A percentile compares a stretch with the other conserved stretches of the same genome.
Evolutionary conservation across 2,888 invertebrate genomes (phyloP).

Genomic region (Nemotelus pantherinus): DNA sequence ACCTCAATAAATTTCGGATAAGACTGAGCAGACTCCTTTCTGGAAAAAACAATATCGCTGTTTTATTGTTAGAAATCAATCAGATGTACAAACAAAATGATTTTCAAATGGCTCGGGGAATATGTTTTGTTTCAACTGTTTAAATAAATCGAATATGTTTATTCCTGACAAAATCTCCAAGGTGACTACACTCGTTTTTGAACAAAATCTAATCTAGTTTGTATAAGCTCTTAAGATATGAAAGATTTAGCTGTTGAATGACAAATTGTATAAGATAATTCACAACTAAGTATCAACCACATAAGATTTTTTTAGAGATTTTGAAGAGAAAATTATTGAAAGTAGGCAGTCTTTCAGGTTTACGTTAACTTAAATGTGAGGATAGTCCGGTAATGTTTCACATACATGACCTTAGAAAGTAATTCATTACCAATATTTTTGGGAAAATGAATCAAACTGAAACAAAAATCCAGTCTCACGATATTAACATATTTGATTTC

Average conservation of each 20-base stretch:
- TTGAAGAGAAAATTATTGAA: neutral
- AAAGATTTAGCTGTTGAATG: slow-evolving; percentile 11
- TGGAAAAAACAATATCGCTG: slow-evolving; percentile 26
- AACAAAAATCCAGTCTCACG: too few species aligned
- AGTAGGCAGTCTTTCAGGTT: neutral
- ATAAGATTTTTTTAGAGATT: slow-evolving; percentile 24
- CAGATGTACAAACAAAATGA: slow-evolving; percentile 7
- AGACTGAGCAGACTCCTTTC: slow-evolving; percentile 7
- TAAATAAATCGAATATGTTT: slow-evolving; percentile 20
- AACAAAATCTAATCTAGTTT: too few species aligned
- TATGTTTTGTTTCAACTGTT: neutral
- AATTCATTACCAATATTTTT: too few species aligned
- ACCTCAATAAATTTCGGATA: neutral
- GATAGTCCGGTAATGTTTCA: too few species aligned
- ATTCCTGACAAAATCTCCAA: neutral
- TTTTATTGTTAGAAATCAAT: slow-evolving; percentile 33
- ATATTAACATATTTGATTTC: too few species aligned
- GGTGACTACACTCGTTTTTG: too few species aligned
- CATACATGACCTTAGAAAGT: too few species aligned
- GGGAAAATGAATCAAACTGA: too few species aligned
- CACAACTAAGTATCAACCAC: slow-evolving; percentile 31
- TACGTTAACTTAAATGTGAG: neutral
- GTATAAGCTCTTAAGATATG: slow-evolving; percentile 25
- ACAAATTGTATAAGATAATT: slow-evolving; percentile 38
- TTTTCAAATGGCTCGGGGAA: neutral